Base-by-base conservation (phyloP, 2,113 vertebrate genomes). In the Leptobrachium ailaonicum region DNA sequence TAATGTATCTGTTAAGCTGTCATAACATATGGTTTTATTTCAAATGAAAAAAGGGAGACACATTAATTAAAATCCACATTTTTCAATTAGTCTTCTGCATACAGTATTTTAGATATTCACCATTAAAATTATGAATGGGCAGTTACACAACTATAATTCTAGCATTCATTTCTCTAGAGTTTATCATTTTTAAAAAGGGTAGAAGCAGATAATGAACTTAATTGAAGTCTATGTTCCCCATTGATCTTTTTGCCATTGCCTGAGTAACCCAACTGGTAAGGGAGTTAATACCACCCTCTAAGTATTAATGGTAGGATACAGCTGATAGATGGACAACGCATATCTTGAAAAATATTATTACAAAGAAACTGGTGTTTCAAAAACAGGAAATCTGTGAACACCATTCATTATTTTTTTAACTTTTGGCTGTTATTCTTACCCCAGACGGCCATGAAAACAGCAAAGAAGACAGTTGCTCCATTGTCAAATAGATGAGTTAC, bases 401-500 rank as follows among this genome's bases (percentile, higher is more conserved):
- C 13, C 56, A 1, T 11, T 60, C 2, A 60, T 14, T 60, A 60
- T 60, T 12, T 60, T 13, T 60, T 3, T 60, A 60, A 60, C 2
- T 2, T 60, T 44, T 6, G 63, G 63, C 45, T 1, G 41, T 62
- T 6, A 62, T 13, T 92, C 97, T 96, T 90, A 99, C 97, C 97
- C 97, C 97, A 99, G 40, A 99, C 96, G 2, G 97, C 97, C 97
- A 99, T 99, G 90, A 98, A 99, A 69, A 99, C 96, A 74, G 97
- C 97, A 84, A 99, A 99, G 89, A 99, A 99, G 77, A 99, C 97
- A 2, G 97, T 99, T 0, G 95, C 97, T 84, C 95, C 95, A 1
- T 99, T 99, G 88, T 99, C 97, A 88, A 99, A 98, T 73, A 99
- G 93, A 86, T 98, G 95, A 1, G 96, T 96, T 72, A 98, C 95